These are phyloP conservation scores for Eumacrocentrus americanus DNA, from an alignment of 2,888 invertebrate species.

Conservation along the genomic window DNA sequence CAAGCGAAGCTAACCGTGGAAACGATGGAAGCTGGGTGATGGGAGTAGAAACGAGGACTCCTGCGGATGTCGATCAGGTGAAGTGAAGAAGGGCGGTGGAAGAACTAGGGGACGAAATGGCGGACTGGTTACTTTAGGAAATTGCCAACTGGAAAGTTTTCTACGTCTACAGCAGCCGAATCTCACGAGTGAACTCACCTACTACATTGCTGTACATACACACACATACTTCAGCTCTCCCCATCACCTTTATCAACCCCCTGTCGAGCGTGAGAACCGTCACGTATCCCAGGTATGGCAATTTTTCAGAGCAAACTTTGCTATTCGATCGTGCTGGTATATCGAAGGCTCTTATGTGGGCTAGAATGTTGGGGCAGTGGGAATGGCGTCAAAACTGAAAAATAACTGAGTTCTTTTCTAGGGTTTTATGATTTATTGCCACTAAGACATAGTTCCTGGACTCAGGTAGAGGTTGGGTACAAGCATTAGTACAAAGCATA, in stretches of 20 bases:
- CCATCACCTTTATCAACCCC: background rate
- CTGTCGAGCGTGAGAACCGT: constrained; percentile 22
- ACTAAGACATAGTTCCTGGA: too few relatives aligned
- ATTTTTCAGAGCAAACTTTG: constrained; percentile 35
- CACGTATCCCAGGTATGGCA: constrained; percentile 29
- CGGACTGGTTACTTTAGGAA: constrained; percentile 48
- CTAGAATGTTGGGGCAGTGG: background rate
- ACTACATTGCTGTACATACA: background rate
- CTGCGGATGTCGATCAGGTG: constrained; percentile 21
- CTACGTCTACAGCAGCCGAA: constrained; percentile 14
- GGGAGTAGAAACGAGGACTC: background rate
- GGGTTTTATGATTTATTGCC: too few relatives aligned
- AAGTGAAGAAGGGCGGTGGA: constrained; percentile 6
- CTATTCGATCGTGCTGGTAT: background rate
- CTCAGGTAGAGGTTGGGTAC: too few relatives aligned
- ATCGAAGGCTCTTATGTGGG: background rate
- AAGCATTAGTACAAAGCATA: too few relatives aligned
- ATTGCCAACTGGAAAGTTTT: constrained; percentile 45
- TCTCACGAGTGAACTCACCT: background rate
- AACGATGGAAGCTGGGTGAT: constrained; percentile 1
- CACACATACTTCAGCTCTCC: background rate
- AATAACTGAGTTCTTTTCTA: too few relatives aligned
- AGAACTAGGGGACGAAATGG: constrained; percentile 1
- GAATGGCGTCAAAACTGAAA: too few relatives aligned
- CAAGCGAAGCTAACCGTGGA: background rate